These are phyloP conservation scores for Ardeotis arabs DNA, from an alignment of 2,113 vertebrate species.

Conservation along the genomic window DNA sequence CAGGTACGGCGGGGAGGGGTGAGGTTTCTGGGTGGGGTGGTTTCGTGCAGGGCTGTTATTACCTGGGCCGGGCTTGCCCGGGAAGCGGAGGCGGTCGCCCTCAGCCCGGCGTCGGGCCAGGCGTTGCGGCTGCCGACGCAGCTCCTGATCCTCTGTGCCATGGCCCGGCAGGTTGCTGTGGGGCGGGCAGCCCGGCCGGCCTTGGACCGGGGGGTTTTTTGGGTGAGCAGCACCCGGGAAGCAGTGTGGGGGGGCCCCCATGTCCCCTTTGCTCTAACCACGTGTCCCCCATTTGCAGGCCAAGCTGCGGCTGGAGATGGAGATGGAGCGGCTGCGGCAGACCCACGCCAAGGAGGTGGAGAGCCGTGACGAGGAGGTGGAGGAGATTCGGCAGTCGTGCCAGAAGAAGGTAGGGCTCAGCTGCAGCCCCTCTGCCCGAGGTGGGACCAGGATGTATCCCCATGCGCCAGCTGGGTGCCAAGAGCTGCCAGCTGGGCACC, in stretches of 20 bases:
- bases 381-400: constrained; percentile 93
- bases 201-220: background rate
- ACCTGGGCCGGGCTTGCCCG: constrained; percentile 39
- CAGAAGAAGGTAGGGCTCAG: constrained; percentile 88
- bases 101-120: background rate
- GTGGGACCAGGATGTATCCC: background rate
- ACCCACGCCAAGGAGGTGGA: constrained; percentile 94
- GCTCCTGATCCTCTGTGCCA: background rate
- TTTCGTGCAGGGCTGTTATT: constrained; percentile 61
- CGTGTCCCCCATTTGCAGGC: constrained; percentile 71
- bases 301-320: constrained; percentile 96
- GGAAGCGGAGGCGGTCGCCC: background rate
- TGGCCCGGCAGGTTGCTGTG: constrained; percentile 17
- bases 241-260: accelerated
- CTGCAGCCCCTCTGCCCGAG: background rate
- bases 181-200: background rate
- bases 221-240: background rate
- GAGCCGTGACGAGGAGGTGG: constrained; percentile 93
- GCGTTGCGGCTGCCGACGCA: background rate
- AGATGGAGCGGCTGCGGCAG: constrained; percentile 93
- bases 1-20: constrained; percentile 81
- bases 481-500: background rate
- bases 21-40: constrained; percentile 64
- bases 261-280: background rate
- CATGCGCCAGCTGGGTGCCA: background rate